Conservation (phyloP, 2,113 vertebrate species). For the Silurus glanis region DNA sequence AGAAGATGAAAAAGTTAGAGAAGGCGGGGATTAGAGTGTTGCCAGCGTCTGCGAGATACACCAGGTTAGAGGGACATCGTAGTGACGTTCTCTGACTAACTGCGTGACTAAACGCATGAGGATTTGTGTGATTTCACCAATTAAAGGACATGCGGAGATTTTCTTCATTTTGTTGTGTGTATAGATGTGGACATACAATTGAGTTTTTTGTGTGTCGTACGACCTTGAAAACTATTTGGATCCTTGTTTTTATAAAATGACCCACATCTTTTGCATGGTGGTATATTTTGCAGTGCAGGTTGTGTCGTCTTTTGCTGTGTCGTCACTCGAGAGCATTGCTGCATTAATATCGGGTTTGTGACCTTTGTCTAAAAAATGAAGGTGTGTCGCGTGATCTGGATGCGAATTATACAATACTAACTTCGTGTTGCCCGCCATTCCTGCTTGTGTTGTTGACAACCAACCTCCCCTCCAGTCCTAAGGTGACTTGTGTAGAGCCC, state of each 20-base stretch:
- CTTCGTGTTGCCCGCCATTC: not conserved
- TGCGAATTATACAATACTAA: not conserved
- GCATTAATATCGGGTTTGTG: not conserved
- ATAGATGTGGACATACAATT: not conserved
- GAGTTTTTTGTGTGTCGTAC: not conserved
- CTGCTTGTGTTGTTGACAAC: conserved; percentile 4
- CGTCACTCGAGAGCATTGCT: not conserved
- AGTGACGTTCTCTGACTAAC: conserved; percentile 23
- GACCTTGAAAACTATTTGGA: not conserved
- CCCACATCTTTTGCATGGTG: not conserved
- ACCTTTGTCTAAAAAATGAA: not conserved
- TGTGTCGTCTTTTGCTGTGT: not conserved
- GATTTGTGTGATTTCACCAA: not conserved
- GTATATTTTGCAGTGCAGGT: not conserved
- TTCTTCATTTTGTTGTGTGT: not conserved
- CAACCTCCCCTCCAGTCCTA: conserved; percentile 54
- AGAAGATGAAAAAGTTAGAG: conserved; percentile 78
- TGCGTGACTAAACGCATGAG: not conserved
- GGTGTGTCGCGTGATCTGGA: not conserved
- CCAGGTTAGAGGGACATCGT: conserved; percentile 81
- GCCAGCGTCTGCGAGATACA: conserved; percentile 82
- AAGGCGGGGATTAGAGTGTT: conserved; percentile 89
- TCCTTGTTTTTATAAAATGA: not conserved
- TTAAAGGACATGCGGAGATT: not conserved
- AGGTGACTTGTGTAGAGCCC: conserved; percentile 69